A percentile compares a stretch with the other conserved stretches of the same genome.
phyloP scores from a whole-genome alignment of 2,113 vertebrate species.

The Phrynosoma platyrhinos region DNA sequence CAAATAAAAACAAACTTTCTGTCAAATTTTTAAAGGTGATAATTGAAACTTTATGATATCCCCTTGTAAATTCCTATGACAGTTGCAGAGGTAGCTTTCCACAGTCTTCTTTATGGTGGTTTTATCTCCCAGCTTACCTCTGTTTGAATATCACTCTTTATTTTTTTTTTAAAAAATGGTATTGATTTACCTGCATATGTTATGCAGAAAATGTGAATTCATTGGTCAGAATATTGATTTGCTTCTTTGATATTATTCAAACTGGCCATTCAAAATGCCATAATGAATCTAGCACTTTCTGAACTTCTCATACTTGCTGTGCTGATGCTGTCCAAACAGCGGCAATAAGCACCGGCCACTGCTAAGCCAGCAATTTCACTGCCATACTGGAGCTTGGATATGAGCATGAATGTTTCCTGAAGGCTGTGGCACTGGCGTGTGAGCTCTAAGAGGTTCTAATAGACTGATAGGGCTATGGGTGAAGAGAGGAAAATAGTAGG shows the following conservation, averaged over 20 bases:
- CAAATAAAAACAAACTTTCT: no score
- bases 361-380: conserved; percentile 70
- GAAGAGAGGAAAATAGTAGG: no score
- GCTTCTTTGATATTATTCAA: conserved; percentile 78
- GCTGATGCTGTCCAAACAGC: conserved; percentile 79
- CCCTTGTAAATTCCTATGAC: conserved; percentile 14
- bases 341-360: conserved; percentile 85
- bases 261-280: conserved; percentile 78
- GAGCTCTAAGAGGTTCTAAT: no score
- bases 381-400: no score
- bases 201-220: conserved; percentile 83
- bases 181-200: conserved; percentile 81
- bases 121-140: conserved; percentile 47
- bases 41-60: no score
- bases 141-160: conserved; percentile 75
- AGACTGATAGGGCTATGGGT: no score
- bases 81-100: conserved; percentile 55
- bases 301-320: conserved; percentile 76
- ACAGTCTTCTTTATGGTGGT: conserved; percentile 43
- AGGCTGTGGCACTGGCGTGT: no score
- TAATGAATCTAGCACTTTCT: conserved; percentile 83
- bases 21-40: no score
- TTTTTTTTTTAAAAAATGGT: conserved; percentile 67
- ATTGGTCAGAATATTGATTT: conserved; percentile 82
- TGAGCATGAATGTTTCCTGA: no score